Evolutionary conservation across 53 echinoderm and acorn worm species (phyloP).

Genomic region (Echinometra lucunter): DNA sequence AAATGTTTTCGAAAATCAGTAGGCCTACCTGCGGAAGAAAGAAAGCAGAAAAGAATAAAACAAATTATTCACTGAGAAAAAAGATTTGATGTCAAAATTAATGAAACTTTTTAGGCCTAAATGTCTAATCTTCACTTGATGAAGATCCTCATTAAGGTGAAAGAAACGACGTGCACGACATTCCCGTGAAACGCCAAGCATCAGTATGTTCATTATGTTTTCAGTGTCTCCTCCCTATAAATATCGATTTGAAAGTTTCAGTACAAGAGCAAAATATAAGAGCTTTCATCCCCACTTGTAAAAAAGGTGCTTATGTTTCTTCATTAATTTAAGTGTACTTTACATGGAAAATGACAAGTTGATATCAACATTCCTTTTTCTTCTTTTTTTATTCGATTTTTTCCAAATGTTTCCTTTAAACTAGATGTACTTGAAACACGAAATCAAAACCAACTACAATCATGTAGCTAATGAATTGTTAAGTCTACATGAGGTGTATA

Average conservation of each 20-base stretch:
- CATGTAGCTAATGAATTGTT: not conserved
- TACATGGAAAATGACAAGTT: not conserved
- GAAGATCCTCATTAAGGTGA: no score
- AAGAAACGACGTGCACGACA: no score
- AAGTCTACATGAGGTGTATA: no score
- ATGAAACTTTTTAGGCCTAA: no score
- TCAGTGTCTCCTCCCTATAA: not conserved
- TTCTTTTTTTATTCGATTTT: not conserved
- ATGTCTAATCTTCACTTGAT: no score
- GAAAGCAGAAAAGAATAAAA: not conserved
- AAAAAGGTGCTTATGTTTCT: not conserved
- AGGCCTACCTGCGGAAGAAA: not conserved
- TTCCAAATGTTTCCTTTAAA: not conserved
- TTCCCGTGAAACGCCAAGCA: no score
- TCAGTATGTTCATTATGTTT: no score
- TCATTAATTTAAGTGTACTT: no score
- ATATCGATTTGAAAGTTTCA: not conserved
- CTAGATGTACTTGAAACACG: no score
- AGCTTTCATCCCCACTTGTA: not conserved
- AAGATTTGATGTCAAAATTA: not conserved
- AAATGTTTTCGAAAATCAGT: not conserved
- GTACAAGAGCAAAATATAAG: no score
- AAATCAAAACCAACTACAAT: not conserved
- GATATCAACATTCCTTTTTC: not conserved
- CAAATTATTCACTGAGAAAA: not conserved